Evolutionary conservation across 64 coral and sea anemone species (phyloP), one percentile per base, ranked within the genome.

Genomic region (Montipora cactus): DNA sequence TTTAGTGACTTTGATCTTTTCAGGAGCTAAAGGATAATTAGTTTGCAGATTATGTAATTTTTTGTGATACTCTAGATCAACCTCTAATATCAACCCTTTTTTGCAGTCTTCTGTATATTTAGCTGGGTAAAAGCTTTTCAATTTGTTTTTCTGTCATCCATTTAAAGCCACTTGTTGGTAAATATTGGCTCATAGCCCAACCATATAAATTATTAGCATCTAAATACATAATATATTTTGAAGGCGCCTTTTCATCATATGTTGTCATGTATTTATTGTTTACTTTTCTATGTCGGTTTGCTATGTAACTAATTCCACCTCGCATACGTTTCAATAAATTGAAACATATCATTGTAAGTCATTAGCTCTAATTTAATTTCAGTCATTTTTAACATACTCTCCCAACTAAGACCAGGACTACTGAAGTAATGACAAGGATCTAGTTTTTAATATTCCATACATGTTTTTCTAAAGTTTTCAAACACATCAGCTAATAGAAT

Each of bases 371-470:
- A 1, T 79, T 78, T 21, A 46, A 89, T 89, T 0, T 78, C 67
- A 7, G 16, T 89, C 87, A 89, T 75, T 20, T 89, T 89, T 22
- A 89, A 47, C 18, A 89, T 89, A 19, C 18, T 55, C n/a, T 85
- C 81, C 81, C 81, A 85, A 13, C 23, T 67, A 16, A 85, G n/a
- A 2, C 81, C 57, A 28, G 81, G 81, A 49, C 25, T 47, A 10
- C 55, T 85, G 52, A 49, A 85, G 20, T 25, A 25, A 25, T 25
- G 80, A 16, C 49, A 55, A 13, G 80, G 50, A 45, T 25, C 25
- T 25, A 25, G 25, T 25, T 1, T 25, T 25, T 83, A 83, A 14
- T 59, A 83, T 67, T 81, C 0, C 11, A 8, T 6, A 22, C 72
- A 77, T 47, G 75, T 47, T 66, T 77, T 78, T 78, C 48, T 50